Evolutionary conservation across 2,888 invertebrate genomes (phyloP).

Genomic region (Volucella inflata): DNA sequence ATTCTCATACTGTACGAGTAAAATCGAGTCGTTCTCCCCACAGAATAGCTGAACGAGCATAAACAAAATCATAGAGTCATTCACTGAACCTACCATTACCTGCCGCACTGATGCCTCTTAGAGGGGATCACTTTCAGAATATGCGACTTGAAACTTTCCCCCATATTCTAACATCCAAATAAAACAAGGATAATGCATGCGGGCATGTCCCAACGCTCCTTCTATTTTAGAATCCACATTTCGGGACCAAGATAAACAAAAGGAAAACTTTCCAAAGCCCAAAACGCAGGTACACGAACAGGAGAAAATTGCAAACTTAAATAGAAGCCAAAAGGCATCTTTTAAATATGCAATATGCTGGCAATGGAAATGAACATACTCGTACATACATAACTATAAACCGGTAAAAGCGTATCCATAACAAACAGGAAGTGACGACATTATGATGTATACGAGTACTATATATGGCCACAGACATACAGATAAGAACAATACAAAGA

Average conservation of each 20-base stretch:
- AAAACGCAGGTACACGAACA: not conserved
- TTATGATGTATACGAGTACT: slow-evolving; percentile 2
- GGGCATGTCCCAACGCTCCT: not conserved
- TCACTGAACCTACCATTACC: slow-evolving; percentile 19
- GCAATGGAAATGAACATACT: slow-evolving; percentile 41
- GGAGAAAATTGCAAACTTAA: slow-evolving; percentile 60
- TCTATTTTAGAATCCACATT: not conserved
- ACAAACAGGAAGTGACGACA: slow-evolving; percentile 71
- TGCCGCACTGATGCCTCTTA: not conserved
- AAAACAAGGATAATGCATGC: slow-evolving; percentile 12
- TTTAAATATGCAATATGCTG: slow-evolving; percentile 47
- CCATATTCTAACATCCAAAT: not conserved
- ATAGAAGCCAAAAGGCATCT: slow-evolving; percentile 51
- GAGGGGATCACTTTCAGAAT: not conserved
- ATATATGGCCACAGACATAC: slow-evolving; percentile 34
- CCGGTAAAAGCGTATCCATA: slow-evolving; percentile 30
- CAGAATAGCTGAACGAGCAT: not conserved
- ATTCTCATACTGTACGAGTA: not conserved
- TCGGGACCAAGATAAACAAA: slow-evolving; percentile 27
- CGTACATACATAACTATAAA: slow-evolving; percentile 36
- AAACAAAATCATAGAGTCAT: slow-evolving; percentile 28
- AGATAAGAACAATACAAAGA: not conserved
- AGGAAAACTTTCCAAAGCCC: slow-evolving; percentile 39
- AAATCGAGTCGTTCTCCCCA: not conserved
- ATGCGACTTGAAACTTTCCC: not conserved